Percentiles rank a stretch among this genome's conserved stretches.
Conservation (phyloP, 1,140 invertebrate genomes). For the Melitaea cinxia region DNA sequence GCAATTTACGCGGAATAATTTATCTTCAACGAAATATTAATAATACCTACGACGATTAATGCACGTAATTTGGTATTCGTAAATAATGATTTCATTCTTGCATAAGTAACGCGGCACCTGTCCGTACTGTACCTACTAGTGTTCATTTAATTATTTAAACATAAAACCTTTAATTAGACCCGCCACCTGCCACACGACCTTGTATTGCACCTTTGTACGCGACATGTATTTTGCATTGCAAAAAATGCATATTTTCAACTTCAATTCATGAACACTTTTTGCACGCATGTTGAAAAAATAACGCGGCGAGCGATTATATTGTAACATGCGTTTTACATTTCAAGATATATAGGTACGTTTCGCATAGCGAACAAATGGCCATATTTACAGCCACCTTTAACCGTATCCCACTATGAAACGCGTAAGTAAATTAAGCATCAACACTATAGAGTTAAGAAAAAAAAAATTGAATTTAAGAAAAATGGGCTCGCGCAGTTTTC, state of each 20-base stretch:
- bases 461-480: not conserved
- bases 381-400: constrained; percentile 13
- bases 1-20: not conserved
- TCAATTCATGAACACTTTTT: constrained; percentile 50
- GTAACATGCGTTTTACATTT: constrained; percentile 33
- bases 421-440: not conserved
- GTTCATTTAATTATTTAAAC: constrained; percentile 78
- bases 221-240: constrained; percentile 66
- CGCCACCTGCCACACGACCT: constrained; percentile 69
- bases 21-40: not conserved
- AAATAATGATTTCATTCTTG: constrained; percentile 75
- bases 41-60: constrained; percentile 48
- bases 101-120: constrained; percentile 68
- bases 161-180: constrained; percentile 79
- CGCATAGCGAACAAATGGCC: constrained; percentile 36
- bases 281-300: constrained; percentile 32
- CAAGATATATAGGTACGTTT: constrained; percentile 31
- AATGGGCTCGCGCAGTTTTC: not conserved
- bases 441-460: not conserved
- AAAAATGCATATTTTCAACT: constrained; percentile 66
- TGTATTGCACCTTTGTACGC: constrained; percentile 73
- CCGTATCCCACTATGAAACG: not conserved
- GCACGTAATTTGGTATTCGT: constrained; percentile 64
- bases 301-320: constrained; percentile 34
- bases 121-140: constrained; percentile 43